Evolutionary conservation across 2,888 invertebrate genomes (phyloP).

Genomic region (Polyommatus iphigenia): DNA sequence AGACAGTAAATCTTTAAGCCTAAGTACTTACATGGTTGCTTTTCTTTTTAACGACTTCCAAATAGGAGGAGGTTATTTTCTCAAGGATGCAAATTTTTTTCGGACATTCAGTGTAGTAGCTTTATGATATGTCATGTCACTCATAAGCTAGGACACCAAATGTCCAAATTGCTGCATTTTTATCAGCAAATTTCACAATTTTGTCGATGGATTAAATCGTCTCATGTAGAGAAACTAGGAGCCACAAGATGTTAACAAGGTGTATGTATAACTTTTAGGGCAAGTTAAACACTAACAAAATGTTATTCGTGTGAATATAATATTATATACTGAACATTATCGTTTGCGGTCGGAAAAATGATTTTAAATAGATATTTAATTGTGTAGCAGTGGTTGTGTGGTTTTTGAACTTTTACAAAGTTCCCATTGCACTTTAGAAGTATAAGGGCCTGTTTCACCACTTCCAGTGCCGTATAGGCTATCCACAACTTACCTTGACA

Average conservation of each 20-base stretch:
- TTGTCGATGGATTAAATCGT: too few species aligned
- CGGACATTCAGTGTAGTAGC: constrained; percentile 61
- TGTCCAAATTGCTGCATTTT: constrained; percentile 38
- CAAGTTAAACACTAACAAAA: neutral
- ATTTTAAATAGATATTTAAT: constrained; percentile 30
- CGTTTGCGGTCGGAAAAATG: constrained; percentile 5
- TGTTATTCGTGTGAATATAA: neutral
- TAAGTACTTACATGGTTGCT: neutral
- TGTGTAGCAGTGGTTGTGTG: neutral
- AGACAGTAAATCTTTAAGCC: too few species aligned
- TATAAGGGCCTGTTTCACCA: too few species aligned
- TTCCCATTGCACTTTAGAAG: neutral
- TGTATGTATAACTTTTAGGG: neutral
- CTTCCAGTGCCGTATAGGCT: too few species aligned
- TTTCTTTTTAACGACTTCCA: too few species aligned
- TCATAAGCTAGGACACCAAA: constrained; percentile 82
- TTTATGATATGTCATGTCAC: constrained; percentile 54
- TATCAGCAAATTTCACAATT: neutral
- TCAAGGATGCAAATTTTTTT: constrained; percentile 23
- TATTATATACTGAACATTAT: neutral
- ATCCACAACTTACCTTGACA: too few species aligned
- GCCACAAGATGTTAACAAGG: too few species aligned
- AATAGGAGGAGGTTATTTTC: neutral
- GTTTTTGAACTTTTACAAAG: neutral
- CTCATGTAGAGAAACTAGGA: too few species aligned